Conservation (phyloP, 1,140 invertebrate genomes). For the Bombyx mandarina region DNA sequence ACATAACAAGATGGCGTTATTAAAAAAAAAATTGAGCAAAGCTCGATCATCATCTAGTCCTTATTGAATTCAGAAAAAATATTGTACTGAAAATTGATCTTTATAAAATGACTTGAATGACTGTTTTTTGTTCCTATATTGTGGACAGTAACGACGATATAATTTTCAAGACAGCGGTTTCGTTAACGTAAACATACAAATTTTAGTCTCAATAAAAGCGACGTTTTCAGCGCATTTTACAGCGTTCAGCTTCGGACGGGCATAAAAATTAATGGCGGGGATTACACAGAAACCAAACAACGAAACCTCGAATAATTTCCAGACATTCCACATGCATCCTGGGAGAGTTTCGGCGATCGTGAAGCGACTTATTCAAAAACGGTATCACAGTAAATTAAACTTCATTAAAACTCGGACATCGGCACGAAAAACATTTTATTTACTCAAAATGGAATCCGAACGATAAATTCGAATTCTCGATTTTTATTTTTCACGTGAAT, state of each 20-base stretch:
- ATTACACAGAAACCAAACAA: conserved; percentile 46
- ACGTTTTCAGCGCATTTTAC: conserved; percentile 12
- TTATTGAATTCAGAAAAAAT: no score
- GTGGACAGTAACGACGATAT: no score
- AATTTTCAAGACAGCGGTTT: not conserved
- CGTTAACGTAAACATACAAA: conserved; percentile 4
- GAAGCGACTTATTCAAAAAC: conserved; percentile 49
- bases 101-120: no score
- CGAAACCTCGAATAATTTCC: conserved; percentile 14
- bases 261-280: conserved; percentile 39
- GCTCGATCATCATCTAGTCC: no score
- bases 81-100: no score
- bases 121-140: no score
- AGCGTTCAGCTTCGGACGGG: conserved; percentile 8
- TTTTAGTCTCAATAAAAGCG: conserved; percentile 9
- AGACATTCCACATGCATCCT: conserved; percentile 33
- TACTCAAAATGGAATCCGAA: conserved; percentile 30
- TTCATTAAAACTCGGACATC: conserved; percentile 47
- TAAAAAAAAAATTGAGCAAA: no score
- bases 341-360: conserved; percentile 28
- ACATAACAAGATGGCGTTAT: no score
- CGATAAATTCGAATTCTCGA: conserved; percentile 24
- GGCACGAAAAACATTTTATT: conserved; percentile 23
- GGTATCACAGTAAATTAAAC: conserved; percentile 45
- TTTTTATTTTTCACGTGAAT: conserved; percentile 35